These are phyloP conservation scores for Plusia festucae DNA, from an alignment of 2,888 invertebrate species.

Conservation along the genomic window DNA sequence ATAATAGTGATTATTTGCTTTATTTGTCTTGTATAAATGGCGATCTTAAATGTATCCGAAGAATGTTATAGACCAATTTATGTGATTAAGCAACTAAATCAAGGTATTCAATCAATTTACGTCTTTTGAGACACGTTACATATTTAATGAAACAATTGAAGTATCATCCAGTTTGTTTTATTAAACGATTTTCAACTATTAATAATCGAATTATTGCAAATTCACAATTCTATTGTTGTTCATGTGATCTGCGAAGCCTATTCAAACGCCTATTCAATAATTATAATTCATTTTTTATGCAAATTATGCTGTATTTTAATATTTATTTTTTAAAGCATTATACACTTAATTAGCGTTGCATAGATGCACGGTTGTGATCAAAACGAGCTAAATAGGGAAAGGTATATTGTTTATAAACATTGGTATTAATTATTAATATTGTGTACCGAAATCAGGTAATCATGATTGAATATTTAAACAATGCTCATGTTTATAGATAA, in stretches of 20 bases:
- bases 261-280: constrained; percentile 39
- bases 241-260: constrained; percentile 45
- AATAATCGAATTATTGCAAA: constrained; percentile 19
- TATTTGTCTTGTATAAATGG: constrained; percentile 5
- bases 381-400: constrained; percentile 48
- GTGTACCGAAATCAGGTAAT: neutral
- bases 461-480: neutral
- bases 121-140: constrained; percentile 19
- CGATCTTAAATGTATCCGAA: constrained; percentile 5
- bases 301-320: constrained; percentile 41
- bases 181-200: constrained; percentile 3
- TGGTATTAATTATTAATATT: constrained; percentile 14
- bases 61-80: constrained; percentile 37
- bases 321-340: constrained; percentile 50
- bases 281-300: constrained; percentile 34
- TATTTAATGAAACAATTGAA: constrained; percentile 27
- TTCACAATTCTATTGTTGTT: constrained; percentile 33
- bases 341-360: constrained; percentile 50
- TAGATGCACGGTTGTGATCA: constrained; percentile 67
- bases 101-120: constrained; percentile 28
- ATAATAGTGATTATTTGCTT: neutral
- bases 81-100: constrained; percentile 26
- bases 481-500: constrained; percentile 56
- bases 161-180: constrained; percentile 28
- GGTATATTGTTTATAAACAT: constrained; percentile 53